Conservation (phyloP, 1,140 invertebrate species). For the Drosophila guanche region DNA sequence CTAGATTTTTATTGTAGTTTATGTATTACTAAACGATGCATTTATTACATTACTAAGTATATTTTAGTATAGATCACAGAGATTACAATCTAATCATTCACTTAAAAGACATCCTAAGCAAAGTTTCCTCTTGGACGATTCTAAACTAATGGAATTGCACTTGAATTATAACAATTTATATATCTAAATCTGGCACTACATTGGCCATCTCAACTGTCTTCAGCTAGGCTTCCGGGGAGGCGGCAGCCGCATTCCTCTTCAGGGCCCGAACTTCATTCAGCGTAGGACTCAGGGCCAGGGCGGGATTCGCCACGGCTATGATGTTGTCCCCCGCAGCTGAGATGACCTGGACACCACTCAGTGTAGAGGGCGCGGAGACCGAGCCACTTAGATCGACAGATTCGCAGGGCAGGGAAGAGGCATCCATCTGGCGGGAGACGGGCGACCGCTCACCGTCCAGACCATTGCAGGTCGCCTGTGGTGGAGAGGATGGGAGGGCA, state of each 20-base stretch:
- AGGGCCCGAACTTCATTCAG: constrained; percentile 68
- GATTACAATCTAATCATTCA: constrained; percentile 48
- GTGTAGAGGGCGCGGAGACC: constrained; percentile 65
- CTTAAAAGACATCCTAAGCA: constrained; percentile 21
- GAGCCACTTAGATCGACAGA: constrained; percentile 56
- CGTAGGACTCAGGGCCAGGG: constrained; percentile 86
- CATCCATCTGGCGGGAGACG: constrained; percentile 28
- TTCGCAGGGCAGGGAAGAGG: constrained; percentile 28
- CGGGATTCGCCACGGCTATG: constrained; percentile 94
- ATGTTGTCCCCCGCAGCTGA: constrained; percentile 93
- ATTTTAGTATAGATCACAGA: constrained; percentile 67
- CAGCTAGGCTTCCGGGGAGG: constrained; percentile 68
- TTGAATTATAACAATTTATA: constrained; percentile 32
- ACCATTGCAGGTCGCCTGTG: constrained; percentile 63
- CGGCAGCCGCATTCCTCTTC: constrained; percentile 65
- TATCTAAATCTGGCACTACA: constrained; percentile 30
- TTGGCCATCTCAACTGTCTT: background rate
- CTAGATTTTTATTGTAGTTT: constrained; percentile 18
- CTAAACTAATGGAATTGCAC: constrained; percentile 62
- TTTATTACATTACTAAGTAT: constrained; percentile 46
- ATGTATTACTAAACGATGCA: constrained; percentile 28
- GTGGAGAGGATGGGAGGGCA: background rate
- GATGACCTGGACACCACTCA: constrained; percentile 88
- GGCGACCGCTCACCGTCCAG: constrained; percentile 72
- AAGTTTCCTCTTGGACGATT: constrained; percentile 12